phyloP scores from a whole-genome alignment of 2,888 invertebrate genomes.

The Stenolophus ochropezus region DNA sequence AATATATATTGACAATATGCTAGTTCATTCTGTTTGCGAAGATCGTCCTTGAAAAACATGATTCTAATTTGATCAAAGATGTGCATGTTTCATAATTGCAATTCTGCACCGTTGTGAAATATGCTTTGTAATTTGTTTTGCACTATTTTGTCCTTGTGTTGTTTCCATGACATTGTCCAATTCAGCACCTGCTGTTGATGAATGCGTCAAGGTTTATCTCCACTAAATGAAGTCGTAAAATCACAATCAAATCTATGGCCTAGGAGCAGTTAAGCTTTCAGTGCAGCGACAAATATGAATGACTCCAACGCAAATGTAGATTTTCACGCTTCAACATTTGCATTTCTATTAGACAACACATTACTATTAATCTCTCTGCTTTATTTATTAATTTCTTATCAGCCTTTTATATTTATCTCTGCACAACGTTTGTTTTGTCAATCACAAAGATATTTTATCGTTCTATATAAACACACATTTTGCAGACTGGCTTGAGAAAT shows the following conservation, averaged over 20 bases:
- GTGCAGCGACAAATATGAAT: constrained; percentile 46
- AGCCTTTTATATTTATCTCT: not conserved
- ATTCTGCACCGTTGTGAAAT: too few relatives aligned
- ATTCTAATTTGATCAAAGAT: too few relatives aligned
- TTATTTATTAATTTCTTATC: constrained; percentile 26
- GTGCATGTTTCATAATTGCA: too few relatives aligned
- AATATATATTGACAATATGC: too few relatives aligned
- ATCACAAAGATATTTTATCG: not conserved
- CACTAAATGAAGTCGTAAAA: constrained; percentile 33
- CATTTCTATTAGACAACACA: constrained; percentile 44
- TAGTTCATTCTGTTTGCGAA: too few relatives aligned
- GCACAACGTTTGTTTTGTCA: not conserved
- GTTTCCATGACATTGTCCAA: not conserved
- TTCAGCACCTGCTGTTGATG: not conserved
- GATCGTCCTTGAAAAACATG: too few relatives aligned
- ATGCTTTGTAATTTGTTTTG: too few relatives aligned
- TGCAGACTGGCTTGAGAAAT: not conserved
- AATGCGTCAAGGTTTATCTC: constrained; percentile 18
- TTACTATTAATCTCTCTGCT: constrained; percentile 3
- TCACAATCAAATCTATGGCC: constrained; percentile 12
- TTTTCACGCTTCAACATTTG: constrained; percentile 44
- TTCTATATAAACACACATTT: not conserved
- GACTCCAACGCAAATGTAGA: constrained; percentile 54
- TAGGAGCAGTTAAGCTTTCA: constrained; percentile 26
- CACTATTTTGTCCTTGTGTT: not conserved